Conservation (phyloP, 2,113 vertebrate species). For the Acanthochromis polyacanthus region DNA sequence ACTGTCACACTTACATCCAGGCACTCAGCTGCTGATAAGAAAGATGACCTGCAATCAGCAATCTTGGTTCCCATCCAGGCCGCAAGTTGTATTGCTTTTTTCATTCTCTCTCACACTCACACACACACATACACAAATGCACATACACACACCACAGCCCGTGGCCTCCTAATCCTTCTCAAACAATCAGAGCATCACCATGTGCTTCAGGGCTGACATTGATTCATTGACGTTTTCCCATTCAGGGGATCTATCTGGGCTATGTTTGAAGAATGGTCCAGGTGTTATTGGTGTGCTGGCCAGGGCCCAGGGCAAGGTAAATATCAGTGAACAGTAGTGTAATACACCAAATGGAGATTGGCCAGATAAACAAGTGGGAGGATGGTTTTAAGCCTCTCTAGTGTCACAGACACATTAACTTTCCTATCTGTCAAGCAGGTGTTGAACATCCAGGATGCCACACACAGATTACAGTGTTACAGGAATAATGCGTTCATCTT, state of each 20-base stretch:
- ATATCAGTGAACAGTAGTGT: constrained; percentile 52
- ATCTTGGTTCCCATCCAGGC: constrained; percentile 34
- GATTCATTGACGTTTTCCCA: constrained; percentile 56
- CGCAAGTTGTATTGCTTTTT: background rate
- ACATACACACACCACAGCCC: constrained; percentile 22
- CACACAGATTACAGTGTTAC: background rate
- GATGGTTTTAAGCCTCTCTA: constrained; percentile 39
- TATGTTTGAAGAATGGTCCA: constrained; percentile 42
- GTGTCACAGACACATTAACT: constrained; percentile 57
- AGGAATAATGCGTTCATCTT: too few species aligned
- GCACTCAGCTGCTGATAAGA: constrained; percentile 46
- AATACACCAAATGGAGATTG: constrained; percentile 55
- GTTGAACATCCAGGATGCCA: background rate
- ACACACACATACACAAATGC: background rate
- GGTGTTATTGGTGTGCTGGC: constrained; percentile 52
- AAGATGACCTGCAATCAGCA: constrained; percentile 55
- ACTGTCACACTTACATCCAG: constrained; percentile 12
- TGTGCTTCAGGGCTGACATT: constrained; percentile 61
- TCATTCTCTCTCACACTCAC: background rate
- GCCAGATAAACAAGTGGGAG: constrained; percentile 50
- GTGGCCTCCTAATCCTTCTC: constrained; percentile 79
- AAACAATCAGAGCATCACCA: constrained; percentile 64
- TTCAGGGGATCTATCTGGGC: constrained; percentile 39
- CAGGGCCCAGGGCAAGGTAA: constrained; percentile 42
- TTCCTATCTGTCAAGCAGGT: background rate